Evolutionary conservation across 2,797 vertebrate genomes (phyloP), one percentile per base, ranked within the genome.

Genomic region (Borostomias antarcticus): DNA sequence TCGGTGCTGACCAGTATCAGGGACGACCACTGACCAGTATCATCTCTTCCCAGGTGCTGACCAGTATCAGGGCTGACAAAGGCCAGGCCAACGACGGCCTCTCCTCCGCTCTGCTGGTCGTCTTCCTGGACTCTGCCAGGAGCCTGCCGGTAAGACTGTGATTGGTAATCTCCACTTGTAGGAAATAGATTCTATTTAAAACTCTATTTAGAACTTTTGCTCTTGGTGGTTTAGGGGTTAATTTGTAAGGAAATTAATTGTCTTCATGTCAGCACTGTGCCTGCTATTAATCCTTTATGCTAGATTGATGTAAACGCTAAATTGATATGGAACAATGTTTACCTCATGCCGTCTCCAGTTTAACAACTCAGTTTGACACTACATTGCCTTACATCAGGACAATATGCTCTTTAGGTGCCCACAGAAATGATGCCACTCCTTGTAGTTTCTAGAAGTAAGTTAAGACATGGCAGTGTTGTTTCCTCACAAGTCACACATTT

Each of bases 91-190:
- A 91, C 33, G 95, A 98, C 62, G 96, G 96, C 32, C 93, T 96
- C 62, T 97, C 96, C 6, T 95, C 97, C 10, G 94, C 95, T 0
- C 80, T 99, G 81, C 94, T 99, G 48, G 82, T 99, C n/a, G 80
- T 98, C 37, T 97, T 96, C 78, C 85, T 99, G 89, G 97, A 99
- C 78, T 99, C 95, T 0, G 97, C 96, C 56, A 92, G 92, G 67
- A 96, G 95, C 77, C 89, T 99, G 70, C 96, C 97, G 29, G 97
- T 99, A 93, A 95, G 96, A 93, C 40, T n/a, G n/a, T 4, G 40
- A 15, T 43, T 43, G 15, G n/a, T 4, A 43, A 1, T 15, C 19
- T 21, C 21, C 17, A 19, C 19, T 19, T n/a, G n/a, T n/a, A n/a
- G n/a, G n/a, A n/a, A n/a, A n/a, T n/a, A n/a, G n/a, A n/a, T n/a